Conservation (phyloP, 2,888 invertebrate genomes). For the Crioceris asparagi region DNA sequence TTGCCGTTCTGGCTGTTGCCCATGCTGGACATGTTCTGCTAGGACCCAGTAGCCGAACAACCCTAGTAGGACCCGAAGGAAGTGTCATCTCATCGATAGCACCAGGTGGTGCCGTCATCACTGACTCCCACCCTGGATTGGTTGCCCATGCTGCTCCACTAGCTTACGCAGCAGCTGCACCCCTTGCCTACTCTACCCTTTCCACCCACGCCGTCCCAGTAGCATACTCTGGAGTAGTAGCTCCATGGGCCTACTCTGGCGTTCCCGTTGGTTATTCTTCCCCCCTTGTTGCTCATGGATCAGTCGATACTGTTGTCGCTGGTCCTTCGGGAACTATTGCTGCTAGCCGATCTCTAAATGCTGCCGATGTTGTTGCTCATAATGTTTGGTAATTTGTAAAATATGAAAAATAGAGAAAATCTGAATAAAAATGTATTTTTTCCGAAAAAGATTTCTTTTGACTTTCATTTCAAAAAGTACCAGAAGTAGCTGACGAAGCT, state of each 20-base stretch:
- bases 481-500: no score
- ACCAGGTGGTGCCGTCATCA: constrained; percentile 25
- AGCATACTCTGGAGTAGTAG: constrained; percentile 11
- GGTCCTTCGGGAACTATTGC: constrained; percentile 28
- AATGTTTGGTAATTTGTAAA: no score
- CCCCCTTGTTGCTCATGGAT: constrained; percentile 14
- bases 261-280: constrained; percentile 16
- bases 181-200: no score
- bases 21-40: constrained; percentile 24
- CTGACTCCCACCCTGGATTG: constrained; percentile 18
- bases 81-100: constrained; percentile 24
- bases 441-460: no score
- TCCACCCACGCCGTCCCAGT: constrained; percentile 15
- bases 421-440: no score
- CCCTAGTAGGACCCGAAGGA: constrained; percentile 25
- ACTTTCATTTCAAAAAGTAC: no score
- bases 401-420: no score
- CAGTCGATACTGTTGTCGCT: constrained; percentile 18
- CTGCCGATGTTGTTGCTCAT: constrained; percentile 4
- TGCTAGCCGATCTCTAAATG: constrained; percentile 16
- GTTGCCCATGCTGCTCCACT: constrained; percentile 16
- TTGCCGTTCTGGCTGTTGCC: constrained; percentile 18
- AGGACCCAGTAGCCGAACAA: constrained; percentile 26
- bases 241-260: constrained; percentile 10
- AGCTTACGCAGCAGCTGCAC: constrained; percentile 10